phyloP scores from a whole-genome alignment of 2,797 vertebrate genomes.

The Percopsis omiscomaycus region DNA sequence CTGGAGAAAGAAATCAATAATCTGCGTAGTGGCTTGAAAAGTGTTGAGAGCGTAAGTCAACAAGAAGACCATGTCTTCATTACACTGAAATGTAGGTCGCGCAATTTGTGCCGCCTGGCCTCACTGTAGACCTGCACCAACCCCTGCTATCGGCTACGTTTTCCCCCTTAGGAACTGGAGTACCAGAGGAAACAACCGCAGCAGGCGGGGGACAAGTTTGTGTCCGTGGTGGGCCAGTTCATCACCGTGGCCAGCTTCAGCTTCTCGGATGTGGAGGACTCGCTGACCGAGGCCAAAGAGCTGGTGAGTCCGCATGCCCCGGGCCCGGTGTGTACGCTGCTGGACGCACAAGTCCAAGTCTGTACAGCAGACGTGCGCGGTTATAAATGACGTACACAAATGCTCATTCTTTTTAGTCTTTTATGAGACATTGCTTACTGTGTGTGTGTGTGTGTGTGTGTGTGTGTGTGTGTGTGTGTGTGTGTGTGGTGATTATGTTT shows the following conservation, averaged over 20 bases:
- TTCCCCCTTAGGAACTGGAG: slow-evolving; percentile 85
- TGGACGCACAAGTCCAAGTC: not conserved
- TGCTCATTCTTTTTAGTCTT: too few species aligned
- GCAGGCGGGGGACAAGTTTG: slow-evolving; percentile 91
- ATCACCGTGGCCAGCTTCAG: slow-evolving; percentile 97
- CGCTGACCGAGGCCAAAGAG: slow-evolving; percentile 91
- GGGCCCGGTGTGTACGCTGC: not conserved
- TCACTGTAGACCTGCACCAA: not conserved
- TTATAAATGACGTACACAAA: too few species aligned
- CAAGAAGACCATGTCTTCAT: slow-evolving; percentile 8
- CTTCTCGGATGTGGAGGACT: slow-evolving; percentile 97
- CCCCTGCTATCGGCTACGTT: not conserved
- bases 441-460: not conserved
- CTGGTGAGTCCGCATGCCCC: slow-evolving; percentile 79
- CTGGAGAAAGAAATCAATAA: slow-evolving; percentile 96
- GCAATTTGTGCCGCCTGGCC: not conserved
- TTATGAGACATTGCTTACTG: too few species aligned
- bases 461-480: not conserved
- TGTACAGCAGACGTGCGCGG: not conserved
- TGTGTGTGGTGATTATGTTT: too few species aligned
- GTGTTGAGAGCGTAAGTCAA: slow-evolving; percentile 91
- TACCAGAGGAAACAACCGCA: slow-evolving; percentile 89
- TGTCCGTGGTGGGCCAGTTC: slow-evolving; percentile 97
- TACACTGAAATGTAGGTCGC: not conserved
- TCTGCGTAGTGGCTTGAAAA: slow-evolving; percentile 90